These are phyloP conservation scores for Cryptocheilus praepositus DNA, from an alignment of 2,888 invertebrate species.

Conservation along the genomic window DNA sequence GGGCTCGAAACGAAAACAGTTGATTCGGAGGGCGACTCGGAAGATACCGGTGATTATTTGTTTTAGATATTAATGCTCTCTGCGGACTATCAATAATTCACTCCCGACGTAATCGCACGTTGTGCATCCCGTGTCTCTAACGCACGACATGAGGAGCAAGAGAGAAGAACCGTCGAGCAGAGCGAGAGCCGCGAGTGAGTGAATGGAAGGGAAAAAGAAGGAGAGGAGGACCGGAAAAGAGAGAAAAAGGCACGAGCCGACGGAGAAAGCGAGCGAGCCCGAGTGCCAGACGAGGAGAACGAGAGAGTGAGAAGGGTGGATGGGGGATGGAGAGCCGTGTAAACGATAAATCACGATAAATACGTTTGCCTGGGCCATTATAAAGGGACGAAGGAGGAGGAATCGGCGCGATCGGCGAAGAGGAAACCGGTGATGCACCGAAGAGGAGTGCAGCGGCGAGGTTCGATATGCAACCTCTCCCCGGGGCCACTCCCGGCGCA, in stretches of 20 bases:
- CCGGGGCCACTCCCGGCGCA: slow-evolving; percentile 56
- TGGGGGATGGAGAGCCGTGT: slow-evolving; percentile 64
- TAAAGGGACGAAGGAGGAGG: slow-evolving; percentile 56
- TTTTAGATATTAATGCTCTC: slow-evolving; percentile 68
- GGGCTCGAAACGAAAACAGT: slow-evolving; percentile 15
- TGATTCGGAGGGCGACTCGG: slow-evolving; percentile 24
- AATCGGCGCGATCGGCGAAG: slow-evolving; percentile 48
- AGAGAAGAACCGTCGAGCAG: slow-evolving; percentile 9
- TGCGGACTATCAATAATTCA: slow-evolving; percentile 69
- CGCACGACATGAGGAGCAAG: slow-evolving; percentile 40
- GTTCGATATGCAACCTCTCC: slow-evolving; percentile 51
- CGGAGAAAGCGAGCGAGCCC: neutral
- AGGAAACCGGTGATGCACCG: slow-evolving; percentile 15
- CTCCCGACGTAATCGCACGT: slow-evolving; percentile 65
- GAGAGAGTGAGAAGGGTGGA: neutral
- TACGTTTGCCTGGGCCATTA: slow-evolving; percentile 70
- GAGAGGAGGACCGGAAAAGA: slow-evolving; percentile 25
- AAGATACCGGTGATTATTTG: slow-evolving; percentile 61
- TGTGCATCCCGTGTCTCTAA: slow-evolving; percentile 54
- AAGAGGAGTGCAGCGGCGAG: slow-evolving; percentile 36
- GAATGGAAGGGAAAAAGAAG: slow-evolving; percentile 20
- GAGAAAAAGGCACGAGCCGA: neutral
- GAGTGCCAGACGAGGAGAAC: neutral
- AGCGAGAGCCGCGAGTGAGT: slow-evolving; percentile 11
- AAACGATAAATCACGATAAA: slow-evolving; percentile 73